Percentiles rank a stretch among this genome's conserved stretches.
These are phyloP conservation scores for Chaetophractus vellerosus DNA, from an alignment of 2,797 vertebrate species.

Conservation along the genomic window DNA sequence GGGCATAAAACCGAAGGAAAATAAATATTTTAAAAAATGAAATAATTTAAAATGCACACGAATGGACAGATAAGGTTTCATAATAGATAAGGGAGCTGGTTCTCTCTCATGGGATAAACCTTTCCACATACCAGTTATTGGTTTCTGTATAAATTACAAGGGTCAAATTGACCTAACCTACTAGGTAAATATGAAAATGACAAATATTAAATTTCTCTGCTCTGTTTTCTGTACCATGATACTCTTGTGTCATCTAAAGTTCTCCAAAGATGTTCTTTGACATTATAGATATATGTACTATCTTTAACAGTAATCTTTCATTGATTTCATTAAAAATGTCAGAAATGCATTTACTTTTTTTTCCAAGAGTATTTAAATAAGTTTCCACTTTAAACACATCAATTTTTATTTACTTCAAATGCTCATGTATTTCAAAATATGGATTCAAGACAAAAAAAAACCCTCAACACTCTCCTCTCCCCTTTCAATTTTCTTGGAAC, in stretches of 20 bases:
- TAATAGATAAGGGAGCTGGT: too few species aligned
- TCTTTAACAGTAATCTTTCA: conserved; percentile 8
- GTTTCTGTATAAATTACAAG: background rate
- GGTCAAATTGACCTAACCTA: background rate
- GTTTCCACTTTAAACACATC: conserved; percentile 73
- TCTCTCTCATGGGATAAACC: background rate
- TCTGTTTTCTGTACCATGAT: background rate
- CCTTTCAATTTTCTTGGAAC: conserved; percentile 26
- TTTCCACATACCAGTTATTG: background rate
- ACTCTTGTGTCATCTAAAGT: background rate
- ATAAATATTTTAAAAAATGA: background rate
- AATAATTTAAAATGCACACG: background rate
- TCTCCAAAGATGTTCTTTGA: background rate
- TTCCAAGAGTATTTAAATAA: conserved; percentile 58
- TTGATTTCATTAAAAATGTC: conserved; percentile 41
- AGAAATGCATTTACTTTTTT: conserved; percentile 69
- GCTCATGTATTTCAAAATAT: conserved; percentile 78
- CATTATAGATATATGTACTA: background rate
- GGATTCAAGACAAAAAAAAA: conserved; percentile 68
- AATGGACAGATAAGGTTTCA: background rate
- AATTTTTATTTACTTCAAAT: conserved; percentile 80
- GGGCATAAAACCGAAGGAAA: background rate
- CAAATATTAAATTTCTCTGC: conserved; percentile 46
- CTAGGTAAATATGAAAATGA: conserved; percentile 32
- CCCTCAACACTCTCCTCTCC: conserved; percentile 1